Conservation (phyloP, 2,888 invertebrate genomes). For the Nasonia oneida region DNA sequence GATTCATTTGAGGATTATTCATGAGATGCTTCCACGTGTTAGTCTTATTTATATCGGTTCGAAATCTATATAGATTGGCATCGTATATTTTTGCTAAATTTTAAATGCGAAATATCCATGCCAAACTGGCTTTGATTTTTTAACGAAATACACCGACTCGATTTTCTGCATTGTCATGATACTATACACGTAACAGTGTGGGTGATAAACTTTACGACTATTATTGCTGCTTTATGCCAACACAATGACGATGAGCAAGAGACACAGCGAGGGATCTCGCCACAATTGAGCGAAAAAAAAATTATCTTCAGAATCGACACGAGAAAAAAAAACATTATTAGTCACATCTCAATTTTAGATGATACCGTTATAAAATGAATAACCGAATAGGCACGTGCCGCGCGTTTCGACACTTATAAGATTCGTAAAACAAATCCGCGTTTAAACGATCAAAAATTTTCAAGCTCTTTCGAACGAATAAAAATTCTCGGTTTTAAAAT, state of each 20-base stretch:
- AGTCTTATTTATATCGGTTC: no score
- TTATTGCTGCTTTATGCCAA: background rate
- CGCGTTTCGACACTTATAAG: conserved; percentile 18
- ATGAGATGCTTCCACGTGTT: conserved; percentile 45
- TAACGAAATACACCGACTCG: background rate
- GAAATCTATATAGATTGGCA: no score
- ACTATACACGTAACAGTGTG: background rate
- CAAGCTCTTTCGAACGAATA: no score
- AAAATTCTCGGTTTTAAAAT: background rate
- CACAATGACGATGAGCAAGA: background rate
- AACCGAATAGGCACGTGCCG: conserved; percentile 2
- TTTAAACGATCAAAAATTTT: conserved; percentile 17
- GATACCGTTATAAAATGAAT: conserved; percentile 45
- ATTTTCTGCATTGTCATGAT: background rate
- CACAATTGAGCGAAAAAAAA: background rate
- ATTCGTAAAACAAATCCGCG: no score
- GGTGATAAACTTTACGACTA: background rate
- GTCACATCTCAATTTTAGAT: conserved; percentile 45
- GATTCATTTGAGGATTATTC: conserved; percentile 39
- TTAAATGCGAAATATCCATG: conserved; percentile 27
- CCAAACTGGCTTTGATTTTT: background rate
- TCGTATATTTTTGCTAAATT: no score
- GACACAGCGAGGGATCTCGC: background rate
- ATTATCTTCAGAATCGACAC: background rate
- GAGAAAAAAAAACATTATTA: conserved; percentile 14